A percentile compares a stretch with the other conserved stretches of the same genome.
Evolutionary conservation across 2,113 vertebrate species (phyloP).

Genomic region (Physeter macrocephalus): DNA sequence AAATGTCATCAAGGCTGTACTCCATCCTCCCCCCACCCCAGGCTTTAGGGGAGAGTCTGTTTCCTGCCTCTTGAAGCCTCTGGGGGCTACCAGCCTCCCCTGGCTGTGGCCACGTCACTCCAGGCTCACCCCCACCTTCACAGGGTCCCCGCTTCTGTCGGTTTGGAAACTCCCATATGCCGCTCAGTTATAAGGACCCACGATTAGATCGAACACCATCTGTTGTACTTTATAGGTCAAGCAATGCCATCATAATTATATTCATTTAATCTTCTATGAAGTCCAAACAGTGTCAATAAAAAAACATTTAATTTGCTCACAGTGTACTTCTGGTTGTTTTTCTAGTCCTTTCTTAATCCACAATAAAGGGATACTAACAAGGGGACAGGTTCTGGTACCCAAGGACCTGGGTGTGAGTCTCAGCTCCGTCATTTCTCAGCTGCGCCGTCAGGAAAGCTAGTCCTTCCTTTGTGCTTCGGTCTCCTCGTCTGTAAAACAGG

Average conservation of each 20-base stretch:
- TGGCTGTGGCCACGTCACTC: background rate
- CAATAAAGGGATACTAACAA: background rate
- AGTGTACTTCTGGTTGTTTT: background rate
- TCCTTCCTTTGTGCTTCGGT: background rate
- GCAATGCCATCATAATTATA: background rate
- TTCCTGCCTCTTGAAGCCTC: background rate
- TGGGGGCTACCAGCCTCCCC: too few species aligned
- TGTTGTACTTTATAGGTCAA: background rate
- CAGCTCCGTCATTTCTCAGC: background rate
- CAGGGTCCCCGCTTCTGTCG: background rate
- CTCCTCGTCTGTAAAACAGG: background rate
- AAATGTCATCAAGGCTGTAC: accelerated
- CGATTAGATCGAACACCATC: background rate
- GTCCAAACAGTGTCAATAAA: background rate
- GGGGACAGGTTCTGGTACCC: background rate
- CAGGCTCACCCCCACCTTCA: background rate
- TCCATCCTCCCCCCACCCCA: too few species aligned
- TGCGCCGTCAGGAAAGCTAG: background rate
- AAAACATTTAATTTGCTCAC: background rate
- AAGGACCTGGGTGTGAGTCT: too few species aligned
- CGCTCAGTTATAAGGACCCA: background rate
- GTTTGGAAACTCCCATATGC: background rate
- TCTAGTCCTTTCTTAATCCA: background rate
- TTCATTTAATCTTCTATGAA: background rate
- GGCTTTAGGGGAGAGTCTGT: background rate